A percentile compares a stretch with the other conserved stretches of the same genome.
phyloP scores from a whole-genome alignment of 2,113 vertebrate species.

The Brachyhypopomus occidentalis region DNA sequence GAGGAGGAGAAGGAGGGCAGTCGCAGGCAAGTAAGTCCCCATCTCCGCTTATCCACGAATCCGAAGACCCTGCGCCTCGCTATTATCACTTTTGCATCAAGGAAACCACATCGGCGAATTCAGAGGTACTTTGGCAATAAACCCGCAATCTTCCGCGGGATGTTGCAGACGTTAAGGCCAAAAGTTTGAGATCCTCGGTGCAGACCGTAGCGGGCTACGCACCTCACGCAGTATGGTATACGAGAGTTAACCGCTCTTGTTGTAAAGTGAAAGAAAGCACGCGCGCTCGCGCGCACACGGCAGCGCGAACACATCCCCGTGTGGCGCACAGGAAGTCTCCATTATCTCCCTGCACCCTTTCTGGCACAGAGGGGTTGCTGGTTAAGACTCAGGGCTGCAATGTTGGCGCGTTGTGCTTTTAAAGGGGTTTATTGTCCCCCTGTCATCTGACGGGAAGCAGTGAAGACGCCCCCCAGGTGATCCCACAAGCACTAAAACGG shows the following conservation, averaged over 20 bases:
- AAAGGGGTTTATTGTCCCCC: not conserved
- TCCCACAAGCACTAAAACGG: too few species aligned
- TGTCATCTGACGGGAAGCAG: not conserved
- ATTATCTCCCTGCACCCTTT: slow-evolving; percentile 31
- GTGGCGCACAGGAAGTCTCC: slow-evolving; percentile 47
- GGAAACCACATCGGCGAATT: not conserved
- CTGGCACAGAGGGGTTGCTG: slow-evolving; percentile 18
- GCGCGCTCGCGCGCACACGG: not conserved
- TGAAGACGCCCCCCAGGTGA: slow-evolving; percentile 22
- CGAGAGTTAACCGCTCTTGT: not conserved
- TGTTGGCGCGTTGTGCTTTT: not conserved
- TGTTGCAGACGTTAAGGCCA: not conserved
- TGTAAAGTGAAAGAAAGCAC: not conserved
- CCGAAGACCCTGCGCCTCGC: not conserved
- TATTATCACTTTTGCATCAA: not conserved
- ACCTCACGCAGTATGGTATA: not conserved
- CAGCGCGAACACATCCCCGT: slow-evolving; percentile 17
- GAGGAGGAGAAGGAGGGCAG: slow-evolving; percentile 33
- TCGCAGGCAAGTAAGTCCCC: slow-evolving; percentile 36
- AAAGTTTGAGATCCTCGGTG: not conserved
- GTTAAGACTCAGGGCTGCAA: not conserved
- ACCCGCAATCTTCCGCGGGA: not conserved
- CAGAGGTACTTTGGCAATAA: not conserved
- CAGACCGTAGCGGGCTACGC: not conserved
- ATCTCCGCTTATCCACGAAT: slow-evolving; percentile 22